These are phyloP conservation scores for Sialia sialis DNA, from an alignment of 2,113 vertebrate genomes.

Conservation along the genomic window DNA sequence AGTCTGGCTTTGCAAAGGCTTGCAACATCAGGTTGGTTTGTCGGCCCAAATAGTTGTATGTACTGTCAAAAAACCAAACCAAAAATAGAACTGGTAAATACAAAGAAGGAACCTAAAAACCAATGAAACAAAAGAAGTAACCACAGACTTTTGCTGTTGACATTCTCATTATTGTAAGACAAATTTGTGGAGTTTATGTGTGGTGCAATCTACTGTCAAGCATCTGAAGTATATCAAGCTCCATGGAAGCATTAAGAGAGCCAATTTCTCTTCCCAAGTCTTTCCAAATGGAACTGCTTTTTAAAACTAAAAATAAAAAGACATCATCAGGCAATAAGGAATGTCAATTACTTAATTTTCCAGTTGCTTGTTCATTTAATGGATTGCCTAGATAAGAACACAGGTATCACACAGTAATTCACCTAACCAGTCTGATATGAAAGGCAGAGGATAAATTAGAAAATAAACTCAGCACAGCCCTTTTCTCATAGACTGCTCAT, in stretches of 20 bases:
- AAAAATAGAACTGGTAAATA: not conserved
- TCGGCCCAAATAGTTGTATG: constrained; percentile 89
- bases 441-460: not conserved
- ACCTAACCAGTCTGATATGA: not conserved
- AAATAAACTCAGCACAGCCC: not conserved
- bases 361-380: not conserved
- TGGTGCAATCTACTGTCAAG: not conserved
- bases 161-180: not conserved
- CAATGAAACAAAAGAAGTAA: not conserved
- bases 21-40: constrained; percentile 75
- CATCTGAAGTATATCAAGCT: not conserved
- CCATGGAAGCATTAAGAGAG: not conserved
- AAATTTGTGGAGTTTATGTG: not conserved
- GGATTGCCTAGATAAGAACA: not conserved
- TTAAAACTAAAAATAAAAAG: not conserved
- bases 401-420: not conserved
- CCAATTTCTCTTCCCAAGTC: not conserved
- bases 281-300: not conserved
- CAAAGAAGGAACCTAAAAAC: not conserved
- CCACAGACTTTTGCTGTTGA: not conserved
- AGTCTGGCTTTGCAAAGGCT: constrained; percentile 78
- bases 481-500: not conserved
- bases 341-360: not conserved
- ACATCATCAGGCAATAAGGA: not conserved
- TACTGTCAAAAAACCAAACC: constrained; percentile 70